phyloP scores from a whole-genome alignment of 2,888 invertebrate genomes.

The Omphaloscelis lunosa region DNA sequence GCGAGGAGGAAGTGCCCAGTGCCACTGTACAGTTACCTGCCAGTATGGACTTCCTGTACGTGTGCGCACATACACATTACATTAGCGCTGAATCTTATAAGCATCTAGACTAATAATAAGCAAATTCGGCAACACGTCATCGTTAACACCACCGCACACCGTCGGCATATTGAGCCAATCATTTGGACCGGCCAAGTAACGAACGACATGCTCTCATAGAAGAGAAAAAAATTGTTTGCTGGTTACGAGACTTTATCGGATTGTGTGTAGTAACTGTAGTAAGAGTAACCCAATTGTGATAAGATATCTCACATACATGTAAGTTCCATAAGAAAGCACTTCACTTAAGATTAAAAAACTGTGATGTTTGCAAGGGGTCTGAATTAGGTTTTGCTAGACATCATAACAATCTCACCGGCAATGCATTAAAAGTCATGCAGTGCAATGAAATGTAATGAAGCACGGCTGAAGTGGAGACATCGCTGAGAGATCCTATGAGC shows the following conservation, averaged over 20 bases:
- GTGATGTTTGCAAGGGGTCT: not conserved
- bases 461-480: not conserved
- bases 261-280: not conserved
- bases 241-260: constrained; percentile 22
- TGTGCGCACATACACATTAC: constrained; percentile 34
- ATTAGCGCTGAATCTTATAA: constrained; percentile 6
- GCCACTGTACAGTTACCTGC: constrained; percentile 51
- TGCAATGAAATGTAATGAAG: not conserved
- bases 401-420: not conserved
- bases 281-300: constrained; percentile 37
- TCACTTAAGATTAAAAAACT: not conserved
- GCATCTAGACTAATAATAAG: not conserved
- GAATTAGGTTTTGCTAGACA: not conserved
- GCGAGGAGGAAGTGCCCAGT: constrained; percentile 3
- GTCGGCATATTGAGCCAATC: constrained; percentile 2
- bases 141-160: not conserved
- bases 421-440: too few species aligned
- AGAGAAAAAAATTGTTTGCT: not conserved
- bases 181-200: not conserved
- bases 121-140: not conserved
- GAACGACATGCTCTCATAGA: not conserved
- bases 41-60: constrained; percentile 61
- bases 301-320: constrained; percentile 18
- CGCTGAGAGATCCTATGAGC: not conserved
- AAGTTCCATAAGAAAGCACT: not conserved